A percentile compares a stretch with the other conserved stretches of the same genome.
phyloP scores from a whole-genome alignment of 2,113 vertebrate species.

The Chamaetylas fuelleborni region DNA sequence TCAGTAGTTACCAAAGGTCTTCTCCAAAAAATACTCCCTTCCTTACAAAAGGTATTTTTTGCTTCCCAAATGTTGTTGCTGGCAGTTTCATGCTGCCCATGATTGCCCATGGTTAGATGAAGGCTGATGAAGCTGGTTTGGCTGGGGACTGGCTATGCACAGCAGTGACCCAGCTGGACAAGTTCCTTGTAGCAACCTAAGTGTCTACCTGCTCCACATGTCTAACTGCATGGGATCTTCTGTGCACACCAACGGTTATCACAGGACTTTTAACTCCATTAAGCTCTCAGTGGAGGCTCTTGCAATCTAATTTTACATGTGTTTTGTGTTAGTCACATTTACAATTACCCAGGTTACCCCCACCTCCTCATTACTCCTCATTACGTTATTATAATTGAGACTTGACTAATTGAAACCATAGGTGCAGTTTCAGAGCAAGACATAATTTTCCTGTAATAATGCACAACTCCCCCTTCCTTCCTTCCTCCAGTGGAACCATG shows the following conservation, averaged over 20 bases:
- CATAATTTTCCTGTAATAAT: neutral
- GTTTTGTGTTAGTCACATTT: slow-evolving; percentile 38
- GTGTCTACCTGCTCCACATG: neutral
- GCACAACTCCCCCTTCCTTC: neutral
- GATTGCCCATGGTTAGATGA: rapidly evolving
- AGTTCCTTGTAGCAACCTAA: rapidly evolving
- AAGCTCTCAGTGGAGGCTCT: neutral
- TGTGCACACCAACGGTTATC: neutral
- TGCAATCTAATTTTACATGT: neutral
- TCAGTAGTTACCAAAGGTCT: neutral
- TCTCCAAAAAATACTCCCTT: neutral
- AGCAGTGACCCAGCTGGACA: neutral
- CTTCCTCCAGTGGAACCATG: neutral
- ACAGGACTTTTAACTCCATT: neutral
- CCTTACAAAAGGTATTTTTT: neutral
- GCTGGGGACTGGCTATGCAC: neutral
- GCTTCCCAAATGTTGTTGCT: neutral
- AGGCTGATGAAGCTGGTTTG: neutral
- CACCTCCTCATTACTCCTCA: slow-evolving; percentile 34
- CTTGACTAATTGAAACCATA: slow-evolving; percentile 44
- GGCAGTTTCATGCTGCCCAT: neutral
- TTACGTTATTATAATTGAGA: slow-evolving; percentile 6
- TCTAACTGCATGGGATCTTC: neutral
- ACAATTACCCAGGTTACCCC: slow-evolving; percentile 24
- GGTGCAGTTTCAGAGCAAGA: slow-evolving; percentile 2